These are phyloP conservation scores for Falco biarmicus DNA, from an alignment of 2,797 vertebrate species.

Conservation along the genomic window DNA sequence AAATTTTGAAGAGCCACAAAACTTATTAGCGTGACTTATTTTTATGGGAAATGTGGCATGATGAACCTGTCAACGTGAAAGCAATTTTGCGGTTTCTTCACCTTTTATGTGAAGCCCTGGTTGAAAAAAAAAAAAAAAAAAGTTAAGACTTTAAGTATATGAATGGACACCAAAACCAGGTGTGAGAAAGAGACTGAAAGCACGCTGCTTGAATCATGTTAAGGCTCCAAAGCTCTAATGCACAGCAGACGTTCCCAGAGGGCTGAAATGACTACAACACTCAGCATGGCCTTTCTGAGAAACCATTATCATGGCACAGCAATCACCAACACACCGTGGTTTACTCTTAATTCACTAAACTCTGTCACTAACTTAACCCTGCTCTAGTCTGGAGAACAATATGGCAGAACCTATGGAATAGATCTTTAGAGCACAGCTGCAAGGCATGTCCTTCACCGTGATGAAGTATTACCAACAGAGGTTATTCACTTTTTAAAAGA, in stretches of 20 bases:
- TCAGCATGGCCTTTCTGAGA: background rate
- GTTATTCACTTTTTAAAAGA: background rate
- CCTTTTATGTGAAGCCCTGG: background rate
- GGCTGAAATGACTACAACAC: background rate
- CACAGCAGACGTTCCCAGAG: background rate
- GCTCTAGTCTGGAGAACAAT: background rate
- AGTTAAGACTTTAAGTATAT: background rate
- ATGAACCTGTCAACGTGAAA: background rate
- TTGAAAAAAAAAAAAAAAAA: background rate
- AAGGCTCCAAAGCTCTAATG: background rate
- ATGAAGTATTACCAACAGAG: background rate
- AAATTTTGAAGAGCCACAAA: background rate
- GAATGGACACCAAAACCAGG: accelerated
- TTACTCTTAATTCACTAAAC: background rate
- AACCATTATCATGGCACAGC: background rate
- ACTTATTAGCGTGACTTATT: background rate
- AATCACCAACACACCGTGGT: background rate
- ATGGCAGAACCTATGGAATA: background rate
- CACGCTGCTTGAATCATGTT: background rate
- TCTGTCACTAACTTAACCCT: background rate
- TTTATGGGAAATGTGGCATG: background rate
- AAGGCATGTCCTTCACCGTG: background rate
- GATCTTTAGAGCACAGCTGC: background rate
- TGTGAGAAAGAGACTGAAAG: background rate
- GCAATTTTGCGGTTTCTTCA: background rate